Conservation (phyloP, 64 coral and sea anemone species). For the Stichodactyla mertensii region DNA sequence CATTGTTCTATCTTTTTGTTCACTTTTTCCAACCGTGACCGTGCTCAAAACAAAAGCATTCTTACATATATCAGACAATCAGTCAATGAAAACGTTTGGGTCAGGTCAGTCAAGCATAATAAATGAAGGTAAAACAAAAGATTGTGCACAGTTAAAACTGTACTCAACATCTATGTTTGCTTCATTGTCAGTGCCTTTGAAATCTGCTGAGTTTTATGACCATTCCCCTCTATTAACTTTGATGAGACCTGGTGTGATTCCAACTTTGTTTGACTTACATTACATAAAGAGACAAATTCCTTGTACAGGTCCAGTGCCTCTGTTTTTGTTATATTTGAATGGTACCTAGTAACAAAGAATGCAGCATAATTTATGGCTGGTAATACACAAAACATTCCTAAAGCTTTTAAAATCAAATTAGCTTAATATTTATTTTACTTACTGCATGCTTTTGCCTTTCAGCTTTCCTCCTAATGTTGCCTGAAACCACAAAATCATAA, state of each 20-base stretch:
- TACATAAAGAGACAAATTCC: slow-evolving; percentile 25
- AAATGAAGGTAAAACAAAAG: too few species aligned
- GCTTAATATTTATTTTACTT: slow-evolving; percentile 27
- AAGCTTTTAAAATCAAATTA: not conserved
- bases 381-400: not conserved
- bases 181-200: not conserved
- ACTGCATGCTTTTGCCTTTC: slow-evolving; percentile 82
- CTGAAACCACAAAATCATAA: slow-evolving; percentile 13
- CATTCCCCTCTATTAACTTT: too few species aligned
- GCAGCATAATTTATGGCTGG: not conserved
- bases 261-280: not conserved
- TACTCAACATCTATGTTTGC: too few species aligned
- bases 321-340: slow-evolving; percentile 54
- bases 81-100: too few species aligned
- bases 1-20: too few species aligned
- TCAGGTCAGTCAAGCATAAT: too few species aligned
- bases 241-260: too few species aligned
- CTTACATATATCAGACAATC: too few species aligned
- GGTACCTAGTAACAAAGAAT: slow-evolving; percentile 23
- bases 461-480: slow-evolving; percentile 78
- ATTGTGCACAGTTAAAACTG: too few species aligned
- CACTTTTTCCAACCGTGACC: too few species aligned
- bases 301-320: slow-evolving; percentile 42
- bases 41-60: too few species aligned
- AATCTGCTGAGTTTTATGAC: too few species aligned